phyloP scores from a whole-genome alignment of 2,113 vertebrate species.

The Perca fluviatilis region DNA sequence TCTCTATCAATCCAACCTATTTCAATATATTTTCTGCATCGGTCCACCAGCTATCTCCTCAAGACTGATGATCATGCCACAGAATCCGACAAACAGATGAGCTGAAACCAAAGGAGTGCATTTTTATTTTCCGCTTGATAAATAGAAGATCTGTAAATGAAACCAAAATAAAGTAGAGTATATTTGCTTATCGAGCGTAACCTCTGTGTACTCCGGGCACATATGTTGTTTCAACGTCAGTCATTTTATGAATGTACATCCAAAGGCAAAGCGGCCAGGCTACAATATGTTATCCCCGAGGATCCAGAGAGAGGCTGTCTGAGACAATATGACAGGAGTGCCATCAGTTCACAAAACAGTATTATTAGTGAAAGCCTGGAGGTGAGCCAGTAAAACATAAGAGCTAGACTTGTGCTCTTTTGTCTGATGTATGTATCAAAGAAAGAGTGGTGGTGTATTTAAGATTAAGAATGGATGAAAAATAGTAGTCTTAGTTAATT shows the following conservation, averaged over 20 bases:
- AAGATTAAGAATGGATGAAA: constrained; percentile 9
- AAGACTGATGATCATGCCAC: constrained; percentile 62
- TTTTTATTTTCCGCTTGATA: constrained; percentile 63
- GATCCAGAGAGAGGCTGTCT: constrained; percentile 51
- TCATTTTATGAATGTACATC: constrained; percentile 53
- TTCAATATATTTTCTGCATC: constrained; percentile 74
- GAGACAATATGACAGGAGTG: constrained; percentile 52
- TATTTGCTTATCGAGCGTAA: constrained; percentile 54
- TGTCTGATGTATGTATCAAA: constrained; percentile 45
- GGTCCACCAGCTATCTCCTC: constrained; percentile 53
- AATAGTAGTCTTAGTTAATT: constrained; percentile 22
- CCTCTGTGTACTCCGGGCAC: constrained; percentile 17
- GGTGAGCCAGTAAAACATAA: constrained; percentile 42
- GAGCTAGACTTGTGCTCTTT: constrained; percentile 17
- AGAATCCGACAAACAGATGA: constrained; percentile 66
- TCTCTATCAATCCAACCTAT: constrained; percentile 66
- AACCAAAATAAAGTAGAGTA: constrained; percentile 40
- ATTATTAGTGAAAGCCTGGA: constrained; percentile 49
- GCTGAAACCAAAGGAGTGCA: constrained; percentile 46
- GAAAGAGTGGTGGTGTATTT: constrained; percentile 6
- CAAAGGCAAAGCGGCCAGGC: constrained; percentile 36
- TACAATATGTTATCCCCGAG: constrained; percentile 38
- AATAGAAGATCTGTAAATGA: constrained; percentile 61
- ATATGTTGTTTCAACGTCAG: constrained; percentile 20
- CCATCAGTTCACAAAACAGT: constrained; percentile 45